These are phyloP conservation scores for Xanthia togata DNA, from an alignment of 2,888 invertebrate genomes.

Conservation along the genomic window DNA sequence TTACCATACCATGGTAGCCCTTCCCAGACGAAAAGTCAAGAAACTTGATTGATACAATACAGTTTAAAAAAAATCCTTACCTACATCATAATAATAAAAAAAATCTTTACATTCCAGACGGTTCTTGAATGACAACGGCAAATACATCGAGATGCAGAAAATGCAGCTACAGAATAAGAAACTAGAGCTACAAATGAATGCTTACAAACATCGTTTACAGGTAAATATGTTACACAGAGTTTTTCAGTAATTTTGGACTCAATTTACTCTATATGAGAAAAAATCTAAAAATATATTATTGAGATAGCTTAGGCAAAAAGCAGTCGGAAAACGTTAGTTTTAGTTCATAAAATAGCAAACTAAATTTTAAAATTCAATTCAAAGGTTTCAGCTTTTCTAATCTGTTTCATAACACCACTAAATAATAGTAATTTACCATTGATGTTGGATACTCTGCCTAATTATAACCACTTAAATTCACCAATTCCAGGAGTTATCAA, in stretches of 20 bases:
- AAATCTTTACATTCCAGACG: conserved; percentile 90
- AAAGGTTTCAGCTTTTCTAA: too few species aligned
- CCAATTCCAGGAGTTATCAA: conserved; percentile 83
- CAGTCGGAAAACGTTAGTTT: too few species aligned
- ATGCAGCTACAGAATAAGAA: conserved; percentile 97
- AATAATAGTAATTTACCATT: too few species aligned
- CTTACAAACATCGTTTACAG: conserved; percentile 95
- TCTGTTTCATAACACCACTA: too few species aligned
- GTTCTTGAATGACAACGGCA: conserved; percentile 97
- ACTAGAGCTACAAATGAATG: conserved; percentile 95
- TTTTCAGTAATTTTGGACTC: too few species aligned
- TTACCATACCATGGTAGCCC: not conserved
- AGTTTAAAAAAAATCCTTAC: too few species aligned
- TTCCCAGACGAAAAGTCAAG: not conserved
- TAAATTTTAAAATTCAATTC: too few species aligned
- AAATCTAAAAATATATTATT: too few species aligned
- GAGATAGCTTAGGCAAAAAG: too few species aligned
- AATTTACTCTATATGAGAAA: too few species aligned
- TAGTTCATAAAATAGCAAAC: too few species aligned
- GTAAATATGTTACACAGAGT: conserved; percentile 62
- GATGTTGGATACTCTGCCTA: too few species aligned
- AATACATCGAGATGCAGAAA: conserved; percentile 96
- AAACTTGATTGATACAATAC: not conserved
- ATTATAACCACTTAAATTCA: not conserved
- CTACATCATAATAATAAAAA: not conserved